These are phyloP conservation scores for Phallusia fumigata DNA, from an alignment of 23 tunicate species.

Conservation along the genomic window DNA sequence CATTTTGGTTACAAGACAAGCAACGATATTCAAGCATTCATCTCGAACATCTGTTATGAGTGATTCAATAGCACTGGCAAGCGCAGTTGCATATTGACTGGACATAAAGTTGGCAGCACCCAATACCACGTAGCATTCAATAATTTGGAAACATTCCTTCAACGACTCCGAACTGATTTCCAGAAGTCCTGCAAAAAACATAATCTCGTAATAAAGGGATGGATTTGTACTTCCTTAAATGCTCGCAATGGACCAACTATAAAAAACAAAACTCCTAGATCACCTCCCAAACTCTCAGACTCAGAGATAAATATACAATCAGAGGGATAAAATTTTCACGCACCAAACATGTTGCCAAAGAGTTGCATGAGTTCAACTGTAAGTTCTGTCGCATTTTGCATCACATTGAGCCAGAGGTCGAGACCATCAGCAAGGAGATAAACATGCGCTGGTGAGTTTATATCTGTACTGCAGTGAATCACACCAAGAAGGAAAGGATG, in stretches of 20 bases:
- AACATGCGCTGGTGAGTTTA: slow-evolving; percentile 48
- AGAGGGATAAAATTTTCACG: not conserved
- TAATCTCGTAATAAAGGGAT: too few relatives aligned
- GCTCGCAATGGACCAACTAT: too few relatives aligned
- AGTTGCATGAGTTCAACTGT: slow-evolving; percentile 43
- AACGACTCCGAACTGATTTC: slow-evolving; percentile 78
- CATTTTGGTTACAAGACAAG: slow-evolving; percentile 39
- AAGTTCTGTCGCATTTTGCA: slow-evolving; percentile 43
- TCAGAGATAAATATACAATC: too few relatives aligned
- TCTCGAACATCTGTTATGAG: slow-evolving; percentile 70
- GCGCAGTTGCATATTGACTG: slow-evolving; percentile 31
- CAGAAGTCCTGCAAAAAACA: slow-evolving; percentile 30
- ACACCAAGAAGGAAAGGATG: slow-evolving; percentile 33
- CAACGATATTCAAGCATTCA: slow-evolving; percentile 57
- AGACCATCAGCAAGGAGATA: slow-evolving; percentile 80
- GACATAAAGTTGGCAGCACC: slow-evolving; percentile 34
- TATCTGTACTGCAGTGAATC: slow-evolving; percentile 46
- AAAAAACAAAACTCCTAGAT: too few relatives aligned
- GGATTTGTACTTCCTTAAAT: too few relatives aligned
- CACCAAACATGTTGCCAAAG: slow-evolving; percentile 62
- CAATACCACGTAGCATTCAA: slow-evolving; percentile 59
- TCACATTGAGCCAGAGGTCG: slow-evolving; percentile 58
- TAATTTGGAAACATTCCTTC: slow-evolving; percentile 52
- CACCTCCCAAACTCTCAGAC: too few relatives aligned
- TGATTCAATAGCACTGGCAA: slow-evolving; percentile 38